Base-by-base conservation (phyloP, 2,113 vertebrate genomes). In the Poecilia latipinna region DNA sequence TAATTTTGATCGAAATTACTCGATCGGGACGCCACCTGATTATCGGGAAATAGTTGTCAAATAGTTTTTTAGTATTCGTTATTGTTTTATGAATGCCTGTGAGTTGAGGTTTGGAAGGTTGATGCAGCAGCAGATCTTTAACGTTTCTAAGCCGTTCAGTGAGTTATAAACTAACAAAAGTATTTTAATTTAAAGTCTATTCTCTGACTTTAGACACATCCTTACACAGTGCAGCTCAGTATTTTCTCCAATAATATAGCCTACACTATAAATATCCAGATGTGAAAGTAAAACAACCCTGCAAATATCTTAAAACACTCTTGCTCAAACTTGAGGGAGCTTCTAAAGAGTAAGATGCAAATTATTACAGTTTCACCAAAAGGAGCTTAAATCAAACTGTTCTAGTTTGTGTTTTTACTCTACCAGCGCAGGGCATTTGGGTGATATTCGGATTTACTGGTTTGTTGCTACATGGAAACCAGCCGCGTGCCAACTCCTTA, bases 381-480 rank as follows among this genome's bases (percentile, higher is more conserved):
- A 32, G 68, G 35, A 24, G 28, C 62, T 70, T n/a, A 29, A 61
- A 32, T 28, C 8, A 5, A 24, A 65, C 12, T 32, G 54, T 60
- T 57, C 26, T 28, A 28, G 32, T 5, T 13, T 1, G 26, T 15
- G 5, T 33, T 28, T 39, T 3, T 60, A 24, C 17, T 57, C 51
- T 26, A 35, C 8, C 4, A 8, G 12, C 15, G 22, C 29, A 15
- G 13, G n/a, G 22, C 12, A 28, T 4, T 57, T 57, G 24, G 12
- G 17, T 28, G 12, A 66, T 22, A 35, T 44, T 62, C 1, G 26
- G 32, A 69, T 61, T 57, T 15, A 32, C n/a, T 5, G n/a, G 24
- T n/a, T 57, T 70, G 35, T 75, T 66, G 69, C 69, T 62, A 64
- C 39, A 61, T 65, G 7, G 26, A 65, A 77, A 12, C 31, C 35